Base-by-base conservation (phyloP, 2,888 invertebrate genomes). In the Leptarthrus brevirostris region DNA sequence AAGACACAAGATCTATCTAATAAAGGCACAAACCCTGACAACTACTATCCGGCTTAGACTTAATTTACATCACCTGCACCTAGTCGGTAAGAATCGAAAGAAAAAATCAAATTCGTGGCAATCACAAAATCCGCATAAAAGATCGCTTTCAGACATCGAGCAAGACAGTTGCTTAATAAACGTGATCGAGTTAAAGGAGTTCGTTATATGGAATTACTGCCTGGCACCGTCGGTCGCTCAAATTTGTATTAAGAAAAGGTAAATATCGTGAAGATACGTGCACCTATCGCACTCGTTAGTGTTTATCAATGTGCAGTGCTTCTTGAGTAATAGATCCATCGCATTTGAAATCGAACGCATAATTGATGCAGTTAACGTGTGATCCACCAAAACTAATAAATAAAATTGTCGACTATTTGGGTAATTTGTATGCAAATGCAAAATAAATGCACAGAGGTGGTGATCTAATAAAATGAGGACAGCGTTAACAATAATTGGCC, bases 101-200 rank as follows among this genome's bases (percentile, higher is more conserved):
- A 69, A 69, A 69, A 69, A 69, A 69, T 69, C 69, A 69, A 69
- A 54, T 79, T 79, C 80, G 78, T 80, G 80, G 80, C 81, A 81
- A 82, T 82, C 82, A 80, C 80, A 79, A 76, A 79, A 80, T 81
- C 79, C 82, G 80, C 82, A 84, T 84, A 84, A 83, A 84, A 84
- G 82, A 83, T 81, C 81, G 81, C 78, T 78, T 78, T 78, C 78
- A 79, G 79, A 79, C 81, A 78, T 78, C 83, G 81, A 82, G 81
- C 80, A 81, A 80, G 78, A 80, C 82, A 84, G 84, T 84, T 82
- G 81, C 79, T 79, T 79, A 79, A 81, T 80, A 80, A 81, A 80
- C 81, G 79, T 77, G 76, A 79, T 74, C 77, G 77, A 74, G 77
- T 75, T 78, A 75, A 75, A 76, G 77, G 77, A 77, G 76, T 73